A percentile compares a stretch with the other conserved stretches of the same genome.
Conservation (phyloP, 2,888 invertebrate species). For the Caenorhabditis parvicauda region DNA sequence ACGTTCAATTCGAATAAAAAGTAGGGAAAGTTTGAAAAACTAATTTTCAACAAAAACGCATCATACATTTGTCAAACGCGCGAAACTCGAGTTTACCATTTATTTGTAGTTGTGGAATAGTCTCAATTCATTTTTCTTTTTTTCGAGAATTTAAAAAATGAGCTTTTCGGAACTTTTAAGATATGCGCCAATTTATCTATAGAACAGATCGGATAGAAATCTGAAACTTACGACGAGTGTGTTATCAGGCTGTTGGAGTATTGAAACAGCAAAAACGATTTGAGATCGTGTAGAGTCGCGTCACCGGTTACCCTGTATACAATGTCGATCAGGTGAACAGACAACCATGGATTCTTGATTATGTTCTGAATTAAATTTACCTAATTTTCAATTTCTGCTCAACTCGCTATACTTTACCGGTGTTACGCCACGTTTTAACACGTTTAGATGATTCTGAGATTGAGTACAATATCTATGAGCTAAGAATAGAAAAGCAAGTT, state of each 20-base stretch:
- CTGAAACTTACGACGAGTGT: slow-evolving; percentile 18
- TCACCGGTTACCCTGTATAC: slow-evolving; percentile 20
- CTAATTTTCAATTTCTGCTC: too few relatives aligned
- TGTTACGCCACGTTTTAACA: too few relatives aligned
- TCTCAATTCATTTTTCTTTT: too few relatives aligned
- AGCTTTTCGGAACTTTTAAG: too few relatives aligned
- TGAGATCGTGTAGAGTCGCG: slow-evolving; percentile 16
- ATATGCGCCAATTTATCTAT: too few relatives aligned
- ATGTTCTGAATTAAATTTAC: slow-evolving; percentile 27
- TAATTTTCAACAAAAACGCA: not conserved
- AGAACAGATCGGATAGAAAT: not conserved
- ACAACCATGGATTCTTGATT: slow-evolving; percentile 33
- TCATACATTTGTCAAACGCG: too few relatives aligned
- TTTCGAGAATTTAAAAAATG: too few relatives aligned
- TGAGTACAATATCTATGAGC: not conserved
- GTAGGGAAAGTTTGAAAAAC: not conserved
- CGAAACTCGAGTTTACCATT: too few relatives aligned
- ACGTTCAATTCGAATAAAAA: not conserved
- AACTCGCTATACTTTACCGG: too few relatives aligned
- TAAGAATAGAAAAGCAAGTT: not conserved
- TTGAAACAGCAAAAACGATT: slow-evolving; percentile 15
- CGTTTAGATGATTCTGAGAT: too few relatives aligned
- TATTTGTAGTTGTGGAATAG: too few relatives aligned
- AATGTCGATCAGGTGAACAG: slow-evolving; percentile 35
- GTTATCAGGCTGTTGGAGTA: slow-evolving; percentile 25